Conservation (phyloP, 2,888 invertebrate genomes). For the Tetragnatha montana region DNA sequence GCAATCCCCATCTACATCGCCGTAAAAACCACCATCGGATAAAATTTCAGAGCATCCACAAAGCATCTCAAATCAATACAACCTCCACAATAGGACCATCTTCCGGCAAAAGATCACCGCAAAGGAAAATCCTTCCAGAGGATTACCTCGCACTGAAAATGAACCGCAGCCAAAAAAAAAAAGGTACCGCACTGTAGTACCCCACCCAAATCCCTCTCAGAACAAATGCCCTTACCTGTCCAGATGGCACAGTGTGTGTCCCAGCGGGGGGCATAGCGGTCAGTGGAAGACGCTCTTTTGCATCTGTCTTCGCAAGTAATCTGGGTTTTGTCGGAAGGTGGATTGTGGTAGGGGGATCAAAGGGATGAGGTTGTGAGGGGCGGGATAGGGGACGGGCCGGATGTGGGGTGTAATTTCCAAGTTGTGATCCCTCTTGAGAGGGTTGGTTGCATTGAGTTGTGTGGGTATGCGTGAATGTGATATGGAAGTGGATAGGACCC, state of each 20-base stretch:
- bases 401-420: not conserved
- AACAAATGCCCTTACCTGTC: conserved; percentile 31
- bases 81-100: not conserved
- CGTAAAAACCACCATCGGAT: too few relatives aligned
- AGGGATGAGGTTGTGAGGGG: not conserved
- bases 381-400: not conserved
- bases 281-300: conserved; percentile 24
- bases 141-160: conserved; percentile 3
- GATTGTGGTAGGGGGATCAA: not conserved
- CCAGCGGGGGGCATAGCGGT: conserved; percentile 23
- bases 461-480: too few relatives aligned
- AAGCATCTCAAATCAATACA: too few relatives aligned
- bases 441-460: too few relatives aligned
- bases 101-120: not conserved
- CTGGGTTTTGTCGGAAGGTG: conserved; percentile 25
- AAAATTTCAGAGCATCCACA: too few relatives aligned
- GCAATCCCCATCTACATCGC: too few relatives aligned
- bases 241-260: conserved; percentile 38
- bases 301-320: conserved; percentile 43
- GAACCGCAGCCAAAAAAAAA: not conserved
- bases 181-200: conserved; percentile 5
- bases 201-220: conserved; percentile 23
- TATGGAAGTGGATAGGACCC: too few relatives aligned
- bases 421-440: too few relatives aligned
- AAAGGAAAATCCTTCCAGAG: not conserved